phyloP scores from a whole-genome alignment of 1,140 invertebrate species.

The Lordiphosa stackelbergi region DNA sequence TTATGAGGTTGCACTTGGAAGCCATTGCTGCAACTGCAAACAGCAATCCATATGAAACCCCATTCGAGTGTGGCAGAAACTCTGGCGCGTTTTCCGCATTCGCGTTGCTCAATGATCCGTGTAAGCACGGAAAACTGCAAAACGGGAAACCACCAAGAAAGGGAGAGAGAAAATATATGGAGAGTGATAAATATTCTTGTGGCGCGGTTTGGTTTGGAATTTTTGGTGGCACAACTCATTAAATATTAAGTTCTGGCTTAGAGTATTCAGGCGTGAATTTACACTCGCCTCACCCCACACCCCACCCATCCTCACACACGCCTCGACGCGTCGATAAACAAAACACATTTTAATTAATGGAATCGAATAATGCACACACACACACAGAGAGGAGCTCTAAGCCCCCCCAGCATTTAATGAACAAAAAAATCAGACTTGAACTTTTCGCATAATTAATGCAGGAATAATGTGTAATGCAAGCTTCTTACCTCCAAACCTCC shows the following conservation, averaged over 20 bases:
- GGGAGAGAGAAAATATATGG: slow-evolving; percentile 16
- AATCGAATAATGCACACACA: slow-evolving; percentile 51
- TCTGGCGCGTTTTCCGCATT: slow-evolving; percentile 68
- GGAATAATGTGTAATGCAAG: slow-evolving; percentile 54
- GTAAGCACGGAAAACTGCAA: slow-evolving; percentile 65
- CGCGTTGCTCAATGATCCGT: slow-evolving; percentile 73
- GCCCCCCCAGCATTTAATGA: slow-evolving; percentile 14
- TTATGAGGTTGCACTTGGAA: slow-evolving; percentile 24
- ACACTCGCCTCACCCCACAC: neutral
- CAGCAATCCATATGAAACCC: slow-evolving; percentile 4
- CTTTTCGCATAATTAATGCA: slow-evolving; percentile 71
- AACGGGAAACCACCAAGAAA: slow-evolving; percentile 41
- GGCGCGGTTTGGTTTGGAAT: slow-evolving; percentile 31
- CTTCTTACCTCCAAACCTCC: slow-evolving; percentile 19
- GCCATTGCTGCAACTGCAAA: slow-evolving; percentile 9
- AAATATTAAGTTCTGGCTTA: slow-evolving; percentile 63
- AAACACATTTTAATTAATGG: slow-evolving; percentile 69
- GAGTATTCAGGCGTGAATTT: slow-evolving; percentile 52
- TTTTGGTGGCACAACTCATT: slow-evolving; percentile 49
- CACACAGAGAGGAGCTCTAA: slow-evolving; percentile 27
- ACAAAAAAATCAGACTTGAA: slow-evolving; percentile 11
- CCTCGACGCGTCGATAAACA: slow-evolving; percentile 43
- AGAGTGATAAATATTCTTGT: slow-evolving; percentile 30
- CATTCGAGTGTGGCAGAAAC: slow-evolving; percentile 18
- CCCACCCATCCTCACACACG: slow-evolving; percentile 21